Evolutionary conservation across 2,113 vertebrate genomes (phyloP).

Genomic region (Oryzias woworae): DNA sequence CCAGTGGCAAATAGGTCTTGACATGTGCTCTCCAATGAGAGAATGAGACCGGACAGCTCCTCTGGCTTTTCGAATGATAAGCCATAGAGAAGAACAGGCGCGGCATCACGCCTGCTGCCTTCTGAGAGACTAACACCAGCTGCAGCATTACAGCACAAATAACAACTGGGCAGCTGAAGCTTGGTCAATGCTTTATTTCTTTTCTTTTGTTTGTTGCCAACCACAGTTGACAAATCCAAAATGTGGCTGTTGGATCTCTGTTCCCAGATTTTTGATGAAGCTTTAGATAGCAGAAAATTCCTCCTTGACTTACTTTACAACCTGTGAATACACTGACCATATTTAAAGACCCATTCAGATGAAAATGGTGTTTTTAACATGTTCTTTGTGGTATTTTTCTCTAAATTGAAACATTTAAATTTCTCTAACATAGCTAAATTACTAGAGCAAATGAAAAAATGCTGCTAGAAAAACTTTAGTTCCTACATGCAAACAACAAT

Average conservation of each 20-base stretch:
- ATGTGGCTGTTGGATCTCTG: neutral
- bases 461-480: no score
- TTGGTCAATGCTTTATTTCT: neutral
- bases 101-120: conserved; percentile 31
- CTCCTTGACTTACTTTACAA: no score
- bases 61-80: conserved; percentile 65
- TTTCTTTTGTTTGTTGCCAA: neutral
- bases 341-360: no score
- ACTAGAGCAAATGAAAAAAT: no score
- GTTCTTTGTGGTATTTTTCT: no score
- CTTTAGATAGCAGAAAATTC: neutral
- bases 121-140: conserved; percentile 45
- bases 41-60: conserved; percentile 73
- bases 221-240: conserved; percentile 19
- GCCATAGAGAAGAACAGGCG: conserved; percentile 67
- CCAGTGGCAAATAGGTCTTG: conserved; percentile 82
- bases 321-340: no score
- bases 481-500: no score
- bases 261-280: neutral
- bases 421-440: no score
- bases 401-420: no score
- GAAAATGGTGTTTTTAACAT: no score
- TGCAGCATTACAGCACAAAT: conserved; percentile 60
- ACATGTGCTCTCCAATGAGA: conserved; percentile 75
- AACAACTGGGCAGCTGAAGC: conserved; percentile 39